These are phyloP conservation scores for Gephyroberyx darwinii DNA, from an alignment of 2,797 vertebrate species.

Conservation along the genomic window DNA sequence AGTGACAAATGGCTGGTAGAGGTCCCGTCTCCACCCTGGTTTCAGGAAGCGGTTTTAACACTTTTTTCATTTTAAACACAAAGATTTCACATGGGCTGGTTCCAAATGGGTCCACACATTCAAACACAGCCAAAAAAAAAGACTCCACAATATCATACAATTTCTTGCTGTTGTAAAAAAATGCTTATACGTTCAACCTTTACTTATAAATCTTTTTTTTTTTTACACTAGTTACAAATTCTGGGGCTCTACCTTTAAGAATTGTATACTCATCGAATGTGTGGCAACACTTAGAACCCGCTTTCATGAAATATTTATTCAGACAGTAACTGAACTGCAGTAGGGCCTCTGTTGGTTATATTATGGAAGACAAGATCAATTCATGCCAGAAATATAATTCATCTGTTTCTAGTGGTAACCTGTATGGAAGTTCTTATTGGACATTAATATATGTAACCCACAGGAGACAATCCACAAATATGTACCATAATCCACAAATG, in stretches of 20 bases:
- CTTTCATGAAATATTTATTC: neutral
- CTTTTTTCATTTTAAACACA: neutral
- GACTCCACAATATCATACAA: neutral
- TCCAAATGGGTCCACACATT: neutral
- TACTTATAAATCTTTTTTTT: neutral
- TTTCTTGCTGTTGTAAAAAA: neutral
- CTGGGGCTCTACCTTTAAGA: neutral
- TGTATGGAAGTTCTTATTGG: too few species aligned
- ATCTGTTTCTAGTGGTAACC: neutral
- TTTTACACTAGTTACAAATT: neutral
- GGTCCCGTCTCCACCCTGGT: neutral
- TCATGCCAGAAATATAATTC: slow-evolving; percentile 2
- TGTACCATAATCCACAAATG: too few species aligned
- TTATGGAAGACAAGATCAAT: slow-evolving; percentile 9
- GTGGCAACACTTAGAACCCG: too few species aligned
- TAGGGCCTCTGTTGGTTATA: slow-evolving; percentile 10
- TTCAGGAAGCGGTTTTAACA: neutral
- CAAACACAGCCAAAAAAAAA: neutral
- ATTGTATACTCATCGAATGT: too few species aligned
- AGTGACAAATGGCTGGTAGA: neutral
- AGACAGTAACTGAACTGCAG: neutral
- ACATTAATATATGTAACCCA: too few species aligned
- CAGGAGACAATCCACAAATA: too few species aligned
- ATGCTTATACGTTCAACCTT: neutral
- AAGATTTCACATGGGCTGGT: neutral